phyloP scores from a whole-genome alignment of 1,140 invertebrate genomes.

The Meteorus sp. region DNA sequence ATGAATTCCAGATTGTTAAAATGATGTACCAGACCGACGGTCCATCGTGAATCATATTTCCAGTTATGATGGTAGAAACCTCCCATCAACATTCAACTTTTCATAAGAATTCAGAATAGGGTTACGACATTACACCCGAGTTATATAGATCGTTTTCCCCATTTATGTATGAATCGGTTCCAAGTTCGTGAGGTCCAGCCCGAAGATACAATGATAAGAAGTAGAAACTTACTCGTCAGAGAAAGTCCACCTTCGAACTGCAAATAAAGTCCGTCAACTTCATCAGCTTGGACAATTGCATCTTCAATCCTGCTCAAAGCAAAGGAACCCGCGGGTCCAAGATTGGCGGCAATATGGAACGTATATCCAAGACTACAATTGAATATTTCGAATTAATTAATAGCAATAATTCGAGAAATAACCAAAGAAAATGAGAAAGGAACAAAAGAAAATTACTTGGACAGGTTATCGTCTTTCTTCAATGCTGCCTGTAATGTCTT shows the following conservation, averaged over 20 bases:
- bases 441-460: constrained; percentile 61
- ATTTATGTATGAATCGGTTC: too few relatives aligned
- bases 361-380: constrained; percentile 75
- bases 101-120: too few relatives aligned
- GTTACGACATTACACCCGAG: too few relatives aligned
- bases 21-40: too few relatives aligned
- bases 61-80: too few relatives aligned
- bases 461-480: constrained; percentile 77
- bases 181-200: too few relatives aligned
- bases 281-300: constrained; percentile 91
- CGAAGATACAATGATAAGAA: too few relatives aligned
- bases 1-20: too few relatives aligned
- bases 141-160: too few relatives aligned
- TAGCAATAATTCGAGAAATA: too few relatives aligned
- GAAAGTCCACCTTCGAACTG: constrained; percentile 90
- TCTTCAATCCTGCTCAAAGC: constrained; percentile 85
- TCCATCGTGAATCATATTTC: too few relatives aligned
- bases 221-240: constrained; percentile 55
- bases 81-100: too few relatives aligned
- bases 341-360: constrained; percentile 75
- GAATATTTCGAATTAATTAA: constrained; percentile 25
- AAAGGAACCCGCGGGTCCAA: constrained; percentile 68
- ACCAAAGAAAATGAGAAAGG: constrained; percentile 8
- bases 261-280: constrained; percentile 84
- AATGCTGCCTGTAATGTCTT: constrained; percentile 69